phyloP scores from a whole-genome alignment of 1,140 invertebrate species.

The Hydropsyche tenuis region DNA sequence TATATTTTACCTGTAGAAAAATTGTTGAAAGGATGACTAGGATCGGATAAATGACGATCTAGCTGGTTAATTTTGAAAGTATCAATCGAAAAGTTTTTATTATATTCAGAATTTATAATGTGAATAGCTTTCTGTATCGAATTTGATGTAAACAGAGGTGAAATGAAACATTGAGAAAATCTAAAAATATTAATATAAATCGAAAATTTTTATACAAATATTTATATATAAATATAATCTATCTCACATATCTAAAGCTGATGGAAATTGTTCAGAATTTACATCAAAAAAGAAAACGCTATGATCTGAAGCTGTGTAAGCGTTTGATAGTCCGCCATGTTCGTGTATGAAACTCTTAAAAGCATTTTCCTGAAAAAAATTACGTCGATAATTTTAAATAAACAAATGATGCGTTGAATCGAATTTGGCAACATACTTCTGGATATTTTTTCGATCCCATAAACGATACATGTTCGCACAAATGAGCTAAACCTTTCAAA shows the following conservation, averaged over 20 bases:
- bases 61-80: constrained; percentile 86
- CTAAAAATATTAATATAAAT: constrained; percentile 57
- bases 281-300: constrained; percentile 96
- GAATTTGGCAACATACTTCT: constrained; percentile 55
- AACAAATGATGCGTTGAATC: no score
- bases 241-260: constrained; percentile 84
- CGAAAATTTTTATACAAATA: neutral
- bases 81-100: constrained; percentile 91
- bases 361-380: constrained; percentile 77
- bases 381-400: no score
- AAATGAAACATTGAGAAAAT: constrained; percentile 94
- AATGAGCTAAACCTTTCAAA: constrained; percentile 91
- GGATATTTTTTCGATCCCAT: constrained; percentile 95
- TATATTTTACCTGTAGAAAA: constrained; percentile 85
- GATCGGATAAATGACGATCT: constrained; percentile 73
- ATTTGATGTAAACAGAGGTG: constrained; percentile 88
- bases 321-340: constrained; percentile 89
- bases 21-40: constrained; percentile 84
- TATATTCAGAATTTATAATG: constrained; percentile 96
- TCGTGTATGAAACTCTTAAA: constrained; percentile 89
- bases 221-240: neutral
- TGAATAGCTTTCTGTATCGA: constrained; percentile 90
- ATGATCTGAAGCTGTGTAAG: constrained; percentile 85
- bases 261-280: constrained; percentile 76
- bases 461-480: constrained; percentile 98